Evolutionary conservation across 2,113 vertebrate genomes (phyloP).

Genomic region (Pelusios castaneus): DNA sequence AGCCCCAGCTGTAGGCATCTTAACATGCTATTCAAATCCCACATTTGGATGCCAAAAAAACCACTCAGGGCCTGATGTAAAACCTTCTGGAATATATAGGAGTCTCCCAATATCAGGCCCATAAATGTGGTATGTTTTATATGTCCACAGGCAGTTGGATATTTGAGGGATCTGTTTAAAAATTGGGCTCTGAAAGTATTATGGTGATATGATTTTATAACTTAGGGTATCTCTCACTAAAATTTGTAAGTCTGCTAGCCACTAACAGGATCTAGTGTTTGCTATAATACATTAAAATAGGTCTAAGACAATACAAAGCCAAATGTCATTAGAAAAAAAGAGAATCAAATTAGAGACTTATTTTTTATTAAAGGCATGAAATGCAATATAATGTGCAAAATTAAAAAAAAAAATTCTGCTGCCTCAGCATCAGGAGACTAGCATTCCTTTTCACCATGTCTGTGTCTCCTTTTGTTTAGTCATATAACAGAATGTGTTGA

Average conservation of each 20-base stretch:
- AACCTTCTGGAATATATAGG: not conserved
- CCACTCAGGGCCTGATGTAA: not conserved
- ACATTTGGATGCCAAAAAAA: not conserved
- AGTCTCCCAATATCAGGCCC: not conserved
- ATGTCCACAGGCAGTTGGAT: slow-evolving; percentile 4
- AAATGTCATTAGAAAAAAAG: slow-evolving; percentile 53
- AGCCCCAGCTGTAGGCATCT: not conserved
- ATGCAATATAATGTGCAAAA: slow-evolving; percentile 61
- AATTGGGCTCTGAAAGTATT: slow-evolving; percentile 11
- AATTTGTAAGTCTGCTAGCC: slow-evolving; percentile 49
- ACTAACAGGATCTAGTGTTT: slow-evolving; percentile 58
- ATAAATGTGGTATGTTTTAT: not conserved
- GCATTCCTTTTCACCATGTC: slow-evolving; percentile 36
- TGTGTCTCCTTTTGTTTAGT: slow-evolving; percentile 71
- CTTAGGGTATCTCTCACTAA: slow-evolving; percentile 29
- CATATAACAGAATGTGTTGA: slow-evolving; percentile 59
- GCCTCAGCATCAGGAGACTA: slow-evolving; percentile 43
- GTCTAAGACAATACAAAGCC: slow-evolving; percentile 34
- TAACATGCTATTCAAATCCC: not conserved
- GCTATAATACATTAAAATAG: slow-evolving; percentile 28
- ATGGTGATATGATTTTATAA: slow-evolving; percentile 43
- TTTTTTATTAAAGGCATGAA: slow-evolving; percentile 31
- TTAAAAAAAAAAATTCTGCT: slow-evolving; percentile 41
- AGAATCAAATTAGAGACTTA: slow-evolving; percentile 51
- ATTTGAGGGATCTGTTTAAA: slow-evolving; percentile 4